These are phyloP conservation scores for Gari tellinella DNA, from an alignment of 2,888 invertebrate species.

Conservation along the genomic window DNA sequence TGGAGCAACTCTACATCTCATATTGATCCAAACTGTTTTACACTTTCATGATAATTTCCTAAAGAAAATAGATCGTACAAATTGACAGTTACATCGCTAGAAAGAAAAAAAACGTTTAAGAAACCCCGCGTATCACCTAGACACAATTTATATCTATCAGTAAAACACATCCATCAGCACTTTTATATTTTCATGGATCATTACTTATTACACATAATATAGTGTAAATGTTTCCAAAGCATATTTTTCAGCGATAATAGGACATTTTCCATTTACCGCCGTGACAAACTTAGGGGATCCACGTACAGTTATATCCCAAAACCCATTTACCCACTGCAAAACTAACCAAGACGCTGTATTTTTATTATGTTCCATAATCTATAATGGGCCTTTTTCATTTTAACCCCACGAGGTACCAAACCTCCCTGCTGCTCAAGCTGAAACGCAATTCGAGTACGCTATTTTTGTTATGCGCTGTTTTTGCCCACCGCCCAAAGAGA, in stretches of 20 bases:
- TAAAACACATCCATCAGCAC: conserved; percentile 4
- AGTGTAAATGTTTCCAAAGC: conserved; percentile 16
- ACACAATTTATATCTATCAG: no score
- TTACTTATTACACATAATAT: neutral
- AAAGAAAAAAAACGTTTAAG: no score
- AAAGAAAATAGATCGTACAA: no score
- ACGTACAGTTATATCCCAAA: conserved; percentile 12
- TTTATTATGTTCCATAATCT: conserved; percentile 22
- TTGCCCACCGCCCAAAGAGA: conserved; percentile 47
- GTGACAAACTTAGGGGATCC: neutral
- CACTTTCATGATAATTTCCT: no score
- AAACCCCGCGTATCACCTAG: no score
- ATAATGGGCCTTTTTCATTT: conserved; percentile 52
- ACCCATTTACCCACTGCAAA: conserved; percentile 59
- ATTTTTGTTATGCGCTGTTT: conserved; percentile 28
- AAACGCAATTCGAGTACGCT: conserved; percentile 40
- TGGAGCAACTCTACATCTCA: no score
- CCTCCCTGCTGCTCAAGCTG: conserved; percentile 29
- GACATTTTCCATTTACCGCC: conserved; percentile 33
- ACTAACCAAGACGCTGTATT: conserved; percentile 3
- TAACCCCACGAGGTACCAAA: conserved; percentile 19
- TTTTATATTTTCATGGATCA: neutral
- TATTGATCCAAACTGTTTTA: no score
- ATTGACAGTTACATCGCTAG: no score
- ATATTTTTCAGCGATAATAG: conserved; percentile 40